A percentile compares a stretch with the other conserved stretches of the same genome.
Conservation (phyloP, 2,797 vertebrate species). For the Lepus oiostolus region DNA sequence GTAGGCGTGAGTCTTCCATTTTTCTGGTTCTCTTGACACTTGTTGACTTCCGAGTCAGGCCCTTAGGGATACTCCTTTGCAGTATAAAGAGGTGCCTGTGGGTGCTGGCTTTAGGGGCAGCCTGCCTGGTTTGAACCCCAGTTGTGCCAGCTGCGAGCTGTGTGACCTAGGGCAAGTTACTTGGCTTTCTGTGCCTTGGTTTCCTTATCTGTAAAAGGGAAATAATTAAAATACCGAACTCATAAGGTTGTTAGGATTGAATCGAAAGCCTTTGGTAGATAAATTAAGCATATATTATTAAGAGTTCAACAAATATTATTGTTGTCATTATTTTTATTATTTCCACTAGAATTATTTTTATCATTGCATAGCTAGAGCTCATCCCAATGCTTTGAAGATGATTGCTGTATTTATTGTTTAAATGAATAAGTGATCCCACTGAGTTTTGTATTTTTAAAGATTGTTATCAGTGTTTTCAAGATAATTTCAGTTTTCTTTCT, state of each 20-base stretch:
- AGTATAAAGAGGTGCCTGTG: accelerated
- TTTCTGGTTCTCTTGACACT: neutral
- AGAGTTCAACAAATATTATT: slow-evolving; percentile 5
- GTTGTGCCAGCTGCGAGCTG: neutral
- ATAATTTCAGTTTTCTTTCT: neutral
- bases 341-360: slow-evolving; percentile 16
- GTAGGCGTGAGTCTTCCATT: neutral
- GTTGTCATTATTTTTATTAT: neutral
- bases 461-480: slow-evolving; percentile 36
- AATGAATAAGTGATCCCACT: neutral
- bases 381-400: slow-evolving; percentile 13
- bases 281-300: neutral
- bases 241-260: neutral
- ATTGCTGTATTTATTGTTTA: slow-evolving; percentile 39
- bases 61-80: neutral
- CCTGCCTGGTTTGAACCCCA: neutral
- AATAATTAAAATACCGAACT: neutral
- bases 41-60: neutral
- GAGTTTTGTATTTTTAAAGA: neutral
- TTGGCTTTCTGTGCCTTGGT: neutral
- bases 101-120: neutral
- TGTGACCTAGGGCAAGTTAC: neutral
- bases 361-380: slow-evolving; percentile 13
- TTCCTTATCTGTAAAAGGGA: slow-evolving; percentile 14
- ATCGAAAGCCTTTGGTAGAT: neutral